Evolutionary conservation across 2,797 vertebrate genomes (phyloP), one percentile per base, ranked within the genome.

Genomic region (Tiaroga cobitis): DNA sequence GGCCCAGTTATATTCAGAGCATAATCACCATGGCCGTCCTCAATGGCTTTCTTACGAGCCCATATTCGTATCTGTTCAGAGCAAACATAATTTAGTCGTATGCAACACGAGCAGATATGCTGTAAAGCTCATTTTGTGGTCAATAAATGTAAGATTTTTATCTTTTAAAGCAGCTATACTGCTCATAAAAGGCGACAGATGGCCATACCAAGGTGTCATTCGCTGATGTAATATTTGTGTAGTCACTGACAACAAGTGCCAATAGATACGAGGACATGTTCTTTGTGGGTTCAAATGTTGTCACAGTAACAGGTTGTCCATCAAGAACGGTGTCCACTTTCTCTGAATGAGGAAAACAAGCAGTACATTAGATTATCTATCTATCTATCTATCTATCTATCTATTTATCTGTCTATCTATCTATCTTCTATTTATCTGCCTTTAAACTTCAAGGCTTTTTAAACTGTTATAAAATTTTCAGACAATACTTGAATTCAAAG

Each of bases 201-300:
- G 16, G 67, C 56, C 15, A 1, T 91, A 96, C 96, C 95, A 15
- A 6, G 18, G 87, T 87, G 0, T 43, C 13, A 0, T 91, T 8
- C 0, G 0, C 0, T 6, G 0, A 0, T 0, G 10, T 0, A 61
- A 92, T 13, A 0, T 0, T 0, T 0, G 0, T 0, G 73, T 96
- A 99, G 91, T 97, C 92, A 43, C 94, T 96, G 88, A 99, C 92
- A 0, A 98, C 94, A 85, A 97, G 95, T 73, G 96, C 97, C 90
- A 98, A 89, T 34, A 99, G 92, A 89, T 98, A 99, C 0, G 96
- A 96, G 69, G 97, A 98, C 97, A 98, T 99, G 59, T 43, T 95
- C 77, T 94, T 88, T 0, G 97, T 97, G 65, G 93, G 89, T 0
- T 94, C 0, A 56, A 97, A 99, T 21, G 11, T 79, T 0, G 96